Evolutionary conservation across 2,888 invertebrate genomes (phyloP), one percentile per base, ranked within the genome.

Genomic region (Miltochrista miniata): DNA sequence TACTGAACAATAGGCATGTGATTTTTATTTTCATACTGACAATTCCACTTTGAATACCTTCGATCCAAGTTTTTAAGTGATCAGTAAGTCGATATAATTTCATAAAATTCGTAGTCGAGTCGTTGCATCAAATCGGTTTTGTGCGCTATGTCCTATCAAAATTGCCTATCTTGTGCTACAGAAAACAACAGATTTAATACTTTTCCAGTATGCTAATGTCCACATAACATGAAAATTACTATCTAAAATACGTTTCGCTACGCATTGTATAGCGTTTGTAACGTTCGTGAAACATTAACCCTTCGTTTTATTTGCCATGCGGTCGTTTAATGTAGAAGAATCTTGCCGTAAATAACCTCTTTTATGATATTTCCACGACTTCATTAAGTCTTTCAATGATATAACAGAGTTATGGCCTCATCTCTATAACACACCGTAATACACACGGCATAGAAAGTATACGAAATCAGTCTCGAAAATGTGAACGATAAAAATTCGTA

Each of bases 351-450:
- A 84, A 84, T 79, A 78, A 74, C 61, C 44, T 57, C 70, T 76
- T 80, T 81, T 80, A 80, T 81, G 76, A 74, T 76, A 74, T 72
- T 78, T 76, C 72, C 72, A 76, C 74, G 78, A 76, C 79, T 83
- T 83, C 81, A 83, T 84, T 81, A 81, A 73, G 66, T 76, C 69
- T 72, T 70, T 68, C 70, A 76, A 77, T 77, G 74, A 72, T 74
- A 74, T 76, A 69, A 71, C 66, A 70, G 68, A 72, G 67, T 80
- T 76, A 79, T 72, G 60, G 61, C 63, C 55, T 54, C 56, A 51
- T 53, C 59, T 57, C 54, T 55, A 62, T 64, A 68, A 65, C 69
- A 66, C 65, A 58, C 59, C 54, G 48, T 59, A 51, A 63, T 64
- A 56, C 58, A 5, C 5, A 24, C 18, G 53, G 51, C 56, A 59